Base-by-base conservation (phyloP, 1,140 invertebrate species). In the Meloidogyne exigua region DNA sequence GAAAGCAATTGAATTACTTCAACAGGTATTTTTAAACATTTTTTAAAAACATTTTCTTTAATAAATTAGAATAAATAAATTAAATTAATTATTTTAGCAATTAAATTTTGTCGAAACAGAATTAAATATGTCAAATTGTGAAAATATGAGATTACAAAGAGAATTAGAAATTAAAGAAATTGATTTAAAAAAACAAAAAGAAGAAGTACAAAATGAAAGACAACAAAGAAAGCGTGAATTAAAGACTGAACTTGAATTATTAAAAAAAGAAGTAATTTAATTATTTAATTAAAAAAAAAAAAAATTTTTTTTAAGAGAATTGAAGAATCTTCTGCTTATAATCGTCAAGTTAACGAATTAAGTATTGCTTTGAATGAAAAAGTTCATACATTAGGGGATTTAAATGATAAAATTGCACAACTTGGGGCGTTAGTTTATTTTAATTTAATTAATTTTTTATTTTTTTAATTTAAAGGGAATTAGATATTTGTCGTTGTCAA, bases 181-280 rank as follows among this genome's bases (percentile, higher is more conserved):
- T 44, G 73, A 81, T 26, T 63, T 80, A 21, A 63, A 72, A 49
- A 25, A 44, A 26, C 79, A 82, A 62, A 62, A 76, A 44, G 76
- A 82, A 13, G 82, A 81, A 25, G 32, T 36, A 11, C 25, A 66
- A 57, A 67, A 78, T 25, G 66, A 67, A 42, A 83, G 75, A 28
- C 76, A 77, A 42, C 82, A 84, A 76, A 83, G 80, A 64, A 85
- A 84, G 42, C 83, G 83, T 57, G 82, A 85, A 65, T 69, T 84
- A 25, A 66, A 86, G 65, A 25, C 69, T 26, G 79, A 84, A 71
- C 64, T 85, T 13, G 83, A 85, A 32, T 28, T 28, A 15, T 36
- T 80, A 13, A 83, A 75, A 63, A 79, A 80, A 44, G 74, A 82
- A 66, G 68, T 83, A 11, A 69, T 36, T 36, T 13, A 4, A 42